Evolutionary conservation across 2,888 invertebrate genomes (phyloP).

Genomic region (Nemotelus nigrinus): DNA sequence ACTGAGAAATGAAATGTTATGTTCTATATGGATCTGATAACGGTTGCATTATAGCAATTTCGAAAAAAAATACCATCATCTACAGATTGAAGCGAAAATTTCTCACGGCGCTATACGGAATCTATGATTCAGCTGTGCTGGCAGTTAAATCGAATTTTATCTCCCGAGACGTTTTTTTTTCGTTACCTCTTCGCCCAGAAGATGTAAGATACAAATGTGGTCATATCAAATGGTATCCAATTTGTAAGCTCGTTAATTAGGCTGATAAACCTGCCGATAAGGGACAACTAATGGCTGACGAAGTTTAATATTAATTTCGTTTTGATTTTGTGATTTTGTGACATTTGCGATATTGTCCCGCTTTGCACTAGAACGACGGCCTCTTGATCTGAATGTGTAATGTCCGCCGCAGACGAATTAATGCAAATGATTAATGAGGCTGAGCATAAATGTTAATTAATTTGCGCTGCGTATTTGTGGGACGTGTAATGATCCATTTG

Average conservation of each 20-base stretch:
- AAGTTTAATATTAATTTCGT: background rate
- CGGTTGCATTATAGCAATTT: background rate
- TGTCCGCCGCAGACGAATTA: too few species aligned
- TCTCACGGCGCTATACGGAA: background rate
- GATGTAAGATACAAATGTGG: too few species aligned
- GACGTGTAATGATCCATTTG: constrained; percentile 25
- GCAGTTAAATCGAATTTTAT: background rate
- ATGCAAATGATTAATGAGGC: background rate
- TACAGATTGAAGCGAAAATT: background rate
- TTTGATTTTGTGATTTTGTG: background rate
- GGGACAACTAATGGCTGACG: background rate
- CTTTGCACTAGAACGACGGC: too few species aligned
- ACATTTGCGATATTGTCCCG: background rate
- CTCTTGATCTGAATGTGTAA: too few species aligned
- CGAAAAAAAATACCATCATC: background rate
- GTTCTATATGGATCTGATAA: background rate
- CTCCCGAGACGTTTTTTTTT: background rate
- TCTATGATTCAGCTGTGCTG: background rate
- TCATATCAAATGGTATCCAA: background rate
- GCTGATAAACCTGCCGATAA: background rate
- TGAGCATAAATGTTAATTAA: constrained; percentile 11
- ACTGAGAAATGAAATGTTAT: background rate
- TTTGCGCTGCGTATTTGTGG: constrained; percentile 13
- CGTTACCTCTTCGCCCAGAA: background rate
- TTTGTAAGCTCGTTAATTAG: constrained; percentile 24